Evolutionary conservation across 2,797 vertebrate genomes (phyloP).

Genomic region (Lacerta viridis): DNA sequence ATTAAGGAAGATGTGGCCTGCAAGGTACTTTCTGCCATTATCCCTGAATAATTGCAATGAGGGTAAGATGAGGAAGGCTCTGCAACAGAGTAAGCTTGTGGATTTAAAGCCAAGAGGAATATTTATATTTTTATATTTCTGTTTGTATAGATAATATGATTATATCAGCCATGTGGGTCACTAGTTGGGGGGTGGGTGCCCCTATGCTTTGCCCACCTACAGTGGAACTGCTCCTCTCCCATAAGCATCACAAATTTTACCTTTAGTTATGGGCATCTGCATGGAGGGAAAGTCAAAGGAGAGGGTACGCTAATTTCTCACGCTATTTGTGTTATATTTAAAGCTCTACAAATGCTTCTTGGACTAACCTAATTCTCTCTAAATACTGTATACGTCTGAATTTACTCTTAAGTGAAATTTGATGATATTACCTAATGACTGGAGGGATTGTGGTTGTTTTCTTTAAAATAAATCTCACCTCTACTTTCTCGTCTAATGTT

Average conservation of each 20-base stretch:
- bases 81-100: background rate
- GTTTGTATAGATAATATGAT: background rate
- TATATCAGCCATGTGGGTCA: background rate
- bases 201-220: background rate
- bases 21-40: slow-evolving; percentile 76
- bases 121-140: background rate
- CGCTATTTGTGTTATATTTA: too few species aligned
- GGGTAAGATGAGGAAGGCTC: background rate
- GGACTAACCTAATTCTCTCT: background rate
- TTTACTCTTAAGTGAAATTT: background rate
- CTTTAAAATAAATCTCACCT: background rate
- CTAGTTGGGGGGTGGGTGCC: background rate
- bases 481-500: background rate
- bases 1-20: slow-evolving; percentile 85
- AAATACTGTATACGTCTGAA: background rate
- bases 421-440: background rate
- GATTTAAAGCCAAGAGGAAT: background rate
- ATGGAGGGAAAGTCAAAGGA: too few species aligned
- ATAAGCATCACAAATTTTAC: background rate
- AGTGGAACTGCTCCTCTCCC: background rate
- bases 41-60: background rate
- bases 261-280: background rate
- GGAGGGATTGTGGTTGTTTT: background rate
- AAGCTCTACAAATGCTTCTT: too few species aligned
- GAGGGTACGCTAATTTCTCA: too few species aligned